These are phyloP conservation scores for Cylas formicarius DNA, from an alignment of 1,140 invertebrate species.

Conservation along the genomic window DNA sequence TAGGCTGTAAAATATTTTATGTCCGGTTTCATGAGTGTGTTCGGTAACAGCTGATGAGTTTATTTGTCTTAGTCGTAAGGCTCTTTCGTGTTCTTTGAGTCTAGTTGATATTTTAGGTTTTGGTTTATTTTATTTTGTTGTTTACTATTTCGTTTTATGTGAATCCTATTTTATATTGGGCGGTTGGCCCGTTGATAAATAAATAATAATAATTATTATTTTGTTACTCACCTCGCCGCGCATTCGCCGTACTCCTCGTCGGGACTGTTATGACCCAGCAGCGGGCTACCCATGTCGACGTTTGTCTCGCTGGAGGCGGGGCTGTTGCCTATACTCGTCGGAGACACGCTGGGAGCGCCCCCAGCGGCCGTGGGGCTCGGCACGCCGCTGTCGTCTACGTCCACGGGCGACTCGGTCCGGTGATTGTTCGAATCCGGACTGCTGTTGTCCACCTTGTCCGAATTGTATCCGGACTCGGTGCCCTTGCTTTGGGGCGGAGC, in stretches of 20 bases:
- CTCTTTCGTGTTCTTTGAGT: too few relatives aligned
- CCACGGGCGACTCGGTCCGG: slow-evolving; percentile 25
- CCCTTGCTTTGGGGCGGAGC: slow-evolving; percentile 36
- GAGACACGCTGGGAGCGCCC: slow-evolving; percentile 46
- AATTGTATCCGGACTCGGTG: slow-evolving; percentile 64
- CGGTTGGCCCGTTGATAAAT: too few relatives aligned
- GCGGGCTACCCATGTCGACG: slow-evolving; percentile 46
- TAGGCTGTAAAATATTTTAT: too few relatives aligned
- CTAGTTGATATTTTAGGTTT: too few relatives aligned
- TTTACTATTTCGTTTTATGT: too few relatives aligned
- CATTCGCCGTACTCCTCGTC: slow-evolving; percentile 27
- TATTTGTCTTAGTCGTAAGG: too few relatives aligned
- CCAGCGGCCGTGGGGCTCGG: slow-evolving; percentile 42
- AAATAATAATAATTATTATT: too few relatives aligned
- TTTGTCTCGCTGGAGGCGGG: slow-evolving; percentile 50
- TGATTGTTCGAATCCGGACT: slow-evolving; percentile 35
- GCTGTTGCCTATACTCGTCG: slow-evolving; percentile 38
- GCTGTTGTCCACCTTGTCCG: slow-evolving; percentile 50
- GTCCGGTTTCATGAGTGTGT: too few relatives aligned
- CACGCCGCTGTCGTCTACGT: slow-evolving; percentile 46
- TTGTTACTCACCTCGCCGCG: too few relatives aligned
- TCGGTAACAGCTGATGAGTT: too few relatives aligned
- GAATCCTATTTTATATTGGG: too few relatives aligned
- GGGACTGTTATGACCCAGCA: slow-evolving; percentile 28
- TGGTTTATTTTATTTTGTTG: too few relatives aligned